Conservation (phyloP, 1,140 invertebrate species). For the Drosophila jambulina region DNA sequence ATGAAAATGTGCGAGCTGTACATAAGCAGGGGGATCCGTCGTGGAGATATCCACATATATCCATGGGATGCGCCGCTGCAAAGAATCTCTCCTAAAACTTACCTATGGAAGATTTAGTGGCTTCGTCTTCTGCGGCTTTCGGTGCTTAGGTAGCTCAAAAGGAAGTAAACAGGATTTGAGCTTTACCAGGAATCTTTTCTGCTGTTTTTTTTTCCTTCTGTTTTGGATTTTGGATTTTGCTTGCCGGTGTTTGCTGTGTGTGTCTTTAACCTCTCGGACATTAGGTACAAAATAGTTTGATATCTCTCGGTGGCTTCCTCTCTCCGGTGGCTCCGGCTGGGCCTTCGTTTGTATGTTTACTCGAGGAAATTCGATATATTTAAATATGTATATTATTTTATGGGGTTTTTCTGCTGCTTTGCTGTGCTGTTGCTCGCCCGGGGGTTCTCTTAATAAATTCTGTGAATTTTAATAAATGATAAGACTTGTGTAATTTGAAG, state of each 20-base stretch:
- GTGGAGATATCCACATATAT: slow-evolving; percentile 14
- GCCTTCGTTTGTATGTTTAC: slow-evolving; percentile 52
- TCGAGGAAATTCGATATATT: slow-evolving; percentile 76
- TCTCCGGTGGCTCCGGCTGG: neutral
- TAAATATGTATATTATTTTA: slow-evolving; percentile 66
- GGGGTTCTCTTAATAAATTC: slow-evolving; percentile 70
- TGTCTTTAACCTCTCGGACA: slow-evolving; percentile 53
- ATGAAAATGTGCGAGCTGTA: slow-evolving; percentile 50
- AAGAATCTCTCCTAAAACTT: slow-evolving; percentile 64
- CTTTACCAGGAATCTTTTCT: slow-evolving; percentile 68
- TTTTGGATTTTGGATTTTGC: slow-evolving; percentile 3
- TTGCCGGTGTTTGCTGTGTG: slow-evolving; percentile 13
- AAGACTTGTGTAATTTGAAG: slow-evolving; percentile 75
- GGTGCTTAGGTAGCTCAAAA: slow-evolving; percentile 75
- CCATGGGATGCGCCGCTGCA: slow-evolving; percentile 23
- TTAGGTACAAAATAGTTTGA: slow-evolving; percentile 72
- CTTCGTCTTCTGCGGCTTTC: slow-evolving; percentile 49
- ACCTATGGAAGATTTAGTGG: slow-evolving; percentile 77
- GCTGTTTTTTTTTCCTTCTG: slow-evolving; percentile 2
- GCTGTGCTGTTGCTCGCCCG: slow-evolving; percentile 19
- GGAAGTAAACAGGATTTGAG: slow-evolving; percentile 80
- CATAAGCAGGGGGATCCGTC: slow-evolving; percentile 35
- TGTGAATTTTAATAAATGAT: slow-evolving; percentile 76
- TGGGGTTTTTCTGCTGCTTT: slow-evolving; percentile 35
- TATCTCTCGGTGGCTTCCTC: slow-evolving; percentile 34